These are phyloP conservation scores for Stegophylla sp. DNA, from an alignment of 2,888 invertebrate species.

Conservation along the genomic window DNA sequence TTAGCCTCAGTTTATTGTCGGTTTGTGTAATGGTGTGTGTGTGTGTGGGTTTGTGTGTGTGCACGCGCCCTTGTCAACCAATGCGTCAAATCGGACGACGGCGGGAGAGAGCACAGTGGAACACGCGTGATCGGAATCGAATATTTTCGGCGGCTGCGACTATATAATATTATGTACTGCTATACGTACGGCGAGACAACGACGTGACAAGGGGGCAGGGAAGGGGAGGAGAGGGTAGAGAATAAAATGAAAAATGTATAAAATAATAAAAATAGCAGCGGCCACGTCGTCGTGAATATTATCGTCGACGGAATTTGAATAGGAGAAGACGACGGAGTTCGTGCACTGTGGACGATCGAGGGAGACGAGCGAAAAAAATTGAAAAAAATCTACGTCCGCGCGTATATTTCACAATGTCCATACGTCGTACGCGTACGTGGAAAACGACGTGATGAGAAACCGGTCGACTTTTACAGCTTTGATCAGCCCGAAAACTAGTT, in stretches of 20 bases:
- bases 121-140: slow-evolving; percentile 32
- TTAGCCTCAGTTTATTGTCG: not conserved
- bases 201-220: not conserved
- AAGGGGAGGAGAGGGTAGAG: not conserved
- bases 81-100: not conserved
- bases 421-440: not conserved
- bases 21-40: not conserved
- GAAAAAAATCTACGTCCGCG: too few species aligned
- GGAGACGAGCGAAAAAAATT: not conserved
- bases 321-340: not conserved
- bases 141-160: slow-evolving; percentile 18
- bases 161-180: not conserved
- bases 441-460: too few species aligned
- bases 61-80: slow-evolving; percentile 3
- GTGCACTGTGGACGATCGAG: too few species aligned
- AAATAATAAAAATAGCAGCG: slow-evolving; percentile 5
- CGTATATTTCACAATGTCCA: not conserved
- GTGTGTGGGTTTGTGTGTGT: not conserved
- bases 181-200: not conserved
- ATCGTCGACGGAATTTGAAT: not conserved
- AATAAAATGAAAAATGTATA: not conserved
- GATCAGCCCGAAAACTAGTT: too few species aligned
- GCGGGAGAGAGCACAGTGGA: not conserved
- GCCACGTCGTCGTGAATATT: slow-evolving; percentile 1
- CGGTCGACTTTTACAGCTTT: too few species aligned